Evolutionary conservation across 2,888 invertebrate genomes (phyloP), one percentile per base, ranked within the genome.

Genomic region (Coremacera marginata): DNA sequence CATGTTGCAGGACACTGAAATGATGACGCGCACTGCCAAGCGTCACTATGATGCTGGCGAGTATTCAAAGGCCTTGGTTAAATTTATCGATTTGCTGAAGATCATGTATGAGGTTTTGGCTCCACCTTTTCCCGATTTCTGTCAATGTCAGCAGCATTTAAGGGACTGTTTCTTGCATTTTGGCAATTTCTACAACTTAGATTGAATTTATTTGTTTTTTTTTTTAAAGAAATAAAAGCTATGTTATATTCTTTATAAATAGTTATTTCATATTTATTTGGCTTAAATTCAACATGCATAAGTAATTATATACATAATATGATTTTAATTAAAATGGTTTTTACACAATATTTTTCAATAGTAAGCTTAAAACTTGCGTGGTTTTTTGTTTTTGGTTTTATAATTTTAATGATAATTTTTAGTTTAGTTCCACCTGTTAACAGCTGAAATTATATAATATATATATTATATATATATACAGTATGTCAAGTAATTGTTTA

Each of bases 111-210:
- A 92, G 62, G 93, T 92, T 3, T 88, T 95, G 62, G 91, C 92
- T 2, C 93, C 94, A 8, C 95, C 95, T 0, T 94, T 94, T 82
- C 91, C 91, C 78, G 95, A 95, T 81, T 95, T 93, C 86, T 93
- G 94, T 83, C 90, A 94, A 70, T 94, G 94, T 84, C 94, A 94
- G 78, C 94, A 95, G 87, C 92, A 93, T 71, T 89, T 94, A 16
- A 91, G 94, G 81, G 91, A 93, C 70, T 94, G 94, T 82, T 91
- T 93, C 89, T 89, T 95, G 4, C 90, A 93, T 75, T 89, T 92
- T 81, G 95, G 95, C 52, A 89, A 89, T 78, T 84, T 84, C 8
- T 88, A 88, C 79, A 85, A 86, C 73, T 80, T 88, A 76, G 81
- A 88, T 44, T 88, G 81, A 80, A n/a, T n/a, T n/a, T n/a, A n/a